These are phyloP conservation scores for Allygus modestus DNA, from an alignment of 2,888 invertebrate species.

Conservation along the genomic window DNA sequence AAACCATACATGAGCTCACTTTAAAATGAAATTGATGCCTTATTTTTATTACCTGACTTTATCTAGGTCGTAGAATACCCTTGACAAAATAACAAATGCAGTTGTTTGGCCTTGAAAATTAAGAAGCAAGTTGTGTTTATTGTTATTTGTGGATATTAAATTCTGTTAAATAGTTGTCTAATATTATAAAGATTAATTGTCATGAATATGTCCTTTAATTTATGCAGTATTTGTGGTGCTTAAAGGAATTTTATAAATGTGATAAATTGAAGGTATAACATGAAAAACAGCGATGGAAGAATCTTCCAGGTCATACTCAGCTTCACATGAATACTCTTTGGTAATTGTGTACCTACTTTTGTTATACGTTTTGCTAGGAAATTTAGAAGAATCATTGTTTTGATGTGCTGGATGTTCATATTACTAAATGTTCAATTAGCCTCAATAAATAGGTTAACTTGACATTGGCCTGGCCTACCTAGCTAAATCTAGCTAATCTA, in stretches of 20 bases:
- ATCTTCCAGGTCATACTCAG: constrained; percentile 28
- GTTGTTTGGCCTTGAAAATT: constrained; percentile 41
- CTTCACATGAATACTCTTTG: constrained; percentile 17
- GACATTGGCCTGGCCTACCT: no score
- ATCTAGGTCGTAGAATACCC: constrained; percentile 11
- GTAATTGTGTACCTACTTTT: constrained; percentile 10
- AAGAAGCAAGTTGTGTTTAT: not conserved
- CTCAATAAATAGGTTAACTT: no score
- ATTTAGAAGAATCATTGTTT: no score
- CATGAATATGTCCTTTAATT: not conserved
- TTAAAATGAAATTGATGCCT: not conserved
- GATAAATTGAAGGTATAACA: not conserved
- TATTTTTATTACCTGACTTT: not conserved
- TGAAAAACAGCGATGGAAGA: constrained; percentile 26
- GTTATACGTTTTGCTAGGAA: no score
- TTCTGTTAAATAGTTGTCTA: not conserved
- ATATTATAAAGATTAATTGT: not conserved
- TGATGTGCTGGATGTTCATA: no score
- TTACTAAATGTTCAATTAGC: no score
- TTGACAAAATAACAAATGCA: constrained; percentile 15
- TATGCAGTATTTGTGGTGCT: not conserved
- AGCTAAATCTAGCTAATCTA: no score
- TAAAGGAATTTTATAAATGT: not conserved
- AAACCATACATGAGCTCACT: not conserved
- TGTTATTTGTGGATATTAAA: not conserved